These are phyloP conservation scores for Crotalus viridis DNA, from an alignment of 2,113 vertebrate species.

Conservation along the genomic window DNA sequence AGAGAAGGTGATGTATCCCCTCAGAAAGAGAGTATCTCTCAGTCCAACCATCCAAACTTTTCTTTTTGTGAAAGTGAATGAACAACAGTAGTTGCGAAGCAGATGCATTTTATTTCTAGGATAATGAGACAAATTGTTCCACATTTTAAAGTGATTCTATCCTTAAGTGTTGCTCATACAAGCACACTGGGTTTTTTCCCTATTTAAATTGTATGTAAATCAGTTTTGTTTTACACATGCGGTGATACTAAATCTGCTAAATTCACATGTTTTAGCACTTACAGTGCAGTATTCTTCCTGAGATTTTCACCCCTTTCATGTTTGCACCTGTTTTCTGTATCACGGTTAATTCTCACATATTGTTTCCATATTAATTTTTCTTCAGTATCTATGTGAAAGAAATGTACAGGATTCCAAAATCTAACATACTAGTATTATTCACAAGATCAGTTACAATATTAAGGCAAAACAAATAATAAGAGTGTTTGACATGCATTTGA, in stretches of 20 bases:
- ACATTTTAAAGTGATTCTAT: not conserved
- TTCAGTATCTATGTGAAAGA: not conserved
- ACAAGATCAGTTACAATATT: not conserved
- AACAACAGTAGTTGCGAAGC: not conserved
- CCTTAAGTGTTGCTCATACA: not conserved
- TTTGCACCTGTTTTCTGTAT: not conserved
- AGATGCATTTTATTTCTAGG: slow-evolving; percentile 3
- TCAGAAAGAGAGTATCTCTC: not conserved
- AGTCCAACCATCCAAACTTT: not conserved
- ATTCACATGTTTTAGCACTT: slow-evolving; percentile 21
- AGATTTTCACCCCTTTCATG: not conserved
- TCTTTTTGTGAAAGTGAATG: not conserved
- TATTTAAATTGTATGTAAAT: not conserved
- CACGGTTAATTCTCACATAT: not conserved
- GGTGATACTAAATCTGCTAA: slow-evolving; percentile 18
- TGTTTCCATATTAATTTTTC: not conserved
- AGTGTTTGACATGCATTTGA: not conserved
- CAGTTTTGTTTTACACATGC: slow-evolving; percentile 26
- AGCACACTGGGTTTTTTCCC: not conserved
- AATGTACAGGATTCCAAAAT: accelerated
- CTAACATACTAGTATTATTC: not conserved
- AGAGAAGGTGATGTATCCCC: not conserved
- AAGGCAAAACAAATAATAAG: not conserved
- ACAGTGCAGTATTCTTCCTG: not conserved
- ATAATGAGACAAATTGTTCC: slow-evolving; percentile 15